Base-by-base conservation (phyloP, 1,140 invertebrate species). In the Zaprionus nigranus region DNA sequence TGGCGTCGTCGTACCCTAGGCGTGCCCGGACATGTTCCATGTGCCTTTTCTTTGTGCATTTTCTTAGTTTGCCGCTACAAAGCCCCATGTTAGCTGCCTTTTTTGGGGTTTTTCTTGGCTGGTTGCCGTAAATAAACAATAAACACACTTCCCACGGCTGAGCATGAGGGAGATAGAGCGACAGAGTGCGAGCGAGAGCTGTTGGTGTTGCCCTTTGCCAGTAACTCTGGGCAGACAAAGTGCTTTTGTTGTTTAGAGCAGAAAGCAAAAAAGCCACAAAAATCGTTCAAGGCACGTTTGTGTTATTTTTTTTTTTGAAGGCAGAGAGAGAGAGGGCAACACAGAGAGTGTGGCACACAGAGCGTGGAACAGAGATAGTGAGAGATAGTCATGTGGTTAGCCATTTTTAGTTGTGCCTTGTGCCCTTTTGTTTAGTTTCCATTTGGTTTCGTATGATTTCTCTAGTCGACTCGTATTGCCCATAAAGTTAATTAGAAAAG, bases 31-130 rank as follows among this genome's bases (percentile, higher is more conserved):
- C 63, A 60, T 77, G 77, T 71, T 68, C 75, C 75, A 20, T 84
- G 61, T 81, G 66, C 65, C 67, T 82, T 79, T 70, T 61, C 53
- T 72, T 79, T 73, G 71, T 65, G 66, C 58, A 84, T 84, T 90
- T 81, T 90, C 84, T 90, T 84, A 87, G 85, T 87, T 87, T 84
- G 81, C 78, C 84, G 81, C 78, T 90, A 71, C 78, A 88, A 88
- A 90, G 86, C 85, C 76, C 63, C 81, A 90, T 90, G 85, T 88
- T 85, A 77, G 76, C 82, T 90, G 81, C 86, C 81, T 90, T 90
- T 90, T 90, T 90, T 90, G 86, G 85, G 85, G 86, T 90, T 90
- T 90, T 85, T 82, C 79, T 90, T 90, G 85, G 86, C 85, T 90
- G 85, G 85, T 90, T 90, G 70, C 82, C 82, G 79, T 78, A 90